Conservation (phyloP, 2,797 vertebrate genomes). For the Sebastes itinus region DNA sequence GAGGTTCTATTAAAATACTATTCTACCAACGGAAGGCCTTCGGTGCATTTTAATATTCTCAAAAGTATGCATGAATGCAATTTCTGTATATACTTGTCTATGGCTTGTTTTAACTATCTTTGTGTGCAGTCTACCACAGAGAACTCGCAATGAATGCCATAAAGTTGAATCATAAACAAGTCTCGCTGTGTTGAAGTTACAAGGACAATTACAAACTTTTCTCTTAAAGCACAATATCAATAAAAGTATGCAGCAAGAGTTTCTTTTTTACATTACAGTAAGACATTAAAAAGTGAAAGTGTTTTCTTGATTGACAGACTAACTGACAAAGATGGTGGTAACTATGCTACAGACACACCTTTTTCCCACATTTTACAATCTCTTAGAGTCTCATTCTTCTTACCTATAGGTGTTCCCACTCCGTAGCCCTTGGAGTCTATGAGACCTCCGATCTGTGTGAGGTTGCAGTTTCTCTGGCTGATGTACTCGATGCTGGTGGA, state of each 20-base stretch:
- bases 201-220: background rate
- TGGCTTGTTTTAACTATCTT: background rate
- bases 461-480: constrained; percentile 98
- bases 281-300: background rate
- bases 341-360: background rate
- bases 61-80: background rate
- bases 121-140: background rate
- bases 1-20: background rate
- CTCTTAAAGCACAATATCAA: background rate
- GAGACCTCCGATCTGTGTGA: constrained; percentile 97
- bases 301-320: background rate
- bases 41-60: background rate
- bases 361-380: background rate
- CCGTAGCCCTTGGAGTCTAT: constrained; percentile 99
- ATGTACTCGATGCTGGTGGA: constrained; percentile 99
- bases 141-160: background rate
- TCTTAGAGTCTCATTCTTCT: constrained; percentile 45
- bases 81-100: background rate
- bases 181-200: background rate
- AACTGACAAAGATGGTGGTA: background rate
- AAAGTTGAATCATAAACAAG: background rate
- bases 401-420: constrained; percentile 97
- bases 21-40: background rate
- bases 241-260: background rate
- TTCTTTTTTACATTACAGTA: background rate